Percentiles rank a stretch among this genome's conserved stretches.
These are phyloP conservation scores for Lophius piscatorius DNA, from an alignment of 2,113 vertebrate genomes.

Conservation along the genomic window DNA sequence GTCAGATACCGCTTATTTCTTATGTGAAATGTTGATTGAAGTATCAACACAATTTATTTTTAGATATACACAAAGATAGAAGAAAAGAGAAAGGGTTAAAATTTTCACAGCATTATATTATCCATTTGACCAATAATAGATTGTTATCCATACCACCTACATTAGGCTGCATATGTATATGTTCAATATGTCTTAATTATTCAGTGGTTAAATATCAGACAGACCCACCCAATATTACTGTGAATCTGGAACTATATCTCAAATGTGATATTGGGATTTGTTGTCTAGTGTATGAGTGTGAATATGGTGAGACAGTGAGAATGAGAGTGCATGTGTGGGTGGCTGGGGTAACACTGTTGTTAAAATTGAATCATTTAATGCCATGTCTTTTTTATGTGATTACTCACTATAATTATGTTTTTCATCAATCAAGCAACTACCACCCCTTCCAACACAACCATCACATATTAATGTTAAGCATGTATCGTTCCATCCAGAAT, in stretches of 20 bases:
- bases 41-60: too few species aligned
- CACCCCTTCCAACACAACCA: constrained; percentile 47
- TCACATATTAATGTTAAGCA: constrained; percentile 35
- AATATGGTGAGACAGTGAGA: constrained; percentile 49
- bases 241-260: constrained; percentile 39
- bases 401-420: constrained; percentile 34
- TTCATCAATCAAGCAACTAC: constrained; percentile 45
- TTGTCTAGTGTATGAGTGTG: constrained; percentile 59
- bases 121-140: constrained; percentile 64
- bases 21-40: too few species aligned
- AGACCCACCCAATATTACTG: constrained; percentile 55
- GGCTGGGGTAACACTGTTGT: constrained; percentile 54
- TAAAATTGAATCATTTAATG: constrained; percentile 51
- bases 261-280: constrained; percentile 50
- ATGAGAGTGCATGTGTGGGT: constrained; percentile 56
- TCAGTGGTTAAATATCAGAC: constrained; percentile 57
- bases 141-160: constrained; percentile 48
- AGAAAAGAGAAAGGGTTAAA: too few species aligned
- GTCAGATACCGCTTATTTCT: too few species aligned
- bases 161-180: constrained; percentile 33
- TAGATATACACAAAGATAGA: too few species aligned
- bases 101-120: too few species aligned
- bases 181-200: constrained; percentile 41
- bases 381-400: constrained; percentile 42
- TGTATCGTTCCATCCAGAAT: constrained; percentile 23